phyloP scores from a whole-genome alignment of 2,113 vertebrate genomes.

The Dasyprocta punctata region DNA sequence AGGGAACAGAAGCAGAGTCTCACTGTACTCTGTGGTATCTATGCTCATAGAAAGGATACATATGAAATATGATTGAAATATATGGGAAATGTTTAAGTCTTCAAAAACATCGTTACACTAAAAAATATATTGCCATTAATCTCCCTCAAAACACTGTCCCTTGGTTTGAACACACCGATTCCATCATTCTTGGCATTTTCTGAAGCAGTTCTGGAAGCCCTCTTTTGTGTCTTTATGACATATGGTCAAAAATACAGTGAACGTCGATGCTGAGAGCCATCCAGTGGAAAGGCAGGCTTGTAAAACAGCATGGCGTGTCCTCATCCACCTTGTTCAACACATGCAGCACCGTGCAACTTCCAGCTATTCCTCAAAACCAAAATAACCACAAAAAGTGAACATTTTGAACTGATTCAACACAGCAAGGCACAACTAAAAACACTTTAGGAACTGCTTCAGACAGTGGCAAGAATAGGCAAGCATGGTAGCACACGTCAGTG shows the following conservation, averaged over 20 bases:
- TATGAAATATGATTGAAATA: neutral
- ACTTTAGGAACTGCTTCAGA: neutral
- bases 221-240: neutral
- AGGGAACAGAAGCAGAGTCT: neutral
- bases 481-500: neutral
- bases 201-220: neutral
- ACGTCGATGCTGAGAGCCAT: neutral
- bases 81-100: neutral
- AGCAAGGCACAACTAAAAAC: neutral
- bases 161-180: neutral
- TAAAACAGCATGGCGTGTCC: neutral
- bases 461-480: neutral
- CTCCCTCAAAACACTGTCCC: neutral
- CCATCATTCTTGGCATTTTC: neutral
- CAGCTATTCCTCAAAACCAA: neutral
- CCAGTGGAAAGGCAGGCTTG: neutral
- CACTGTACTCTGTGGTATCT: neutral
- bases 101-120: neutral
- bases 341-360: neutral
- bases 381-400: neutral
- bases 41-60: neutral
- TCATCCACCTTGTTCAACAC: too few species aligned
- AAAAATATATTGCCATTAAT: neutral
- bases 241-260: neutral
- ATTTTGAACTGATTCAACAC: neutral